Evolutionary conservation across 2,888 invertebrate genomes (phyloP).

Genomic region (Drosophila ustulata): DNA sequence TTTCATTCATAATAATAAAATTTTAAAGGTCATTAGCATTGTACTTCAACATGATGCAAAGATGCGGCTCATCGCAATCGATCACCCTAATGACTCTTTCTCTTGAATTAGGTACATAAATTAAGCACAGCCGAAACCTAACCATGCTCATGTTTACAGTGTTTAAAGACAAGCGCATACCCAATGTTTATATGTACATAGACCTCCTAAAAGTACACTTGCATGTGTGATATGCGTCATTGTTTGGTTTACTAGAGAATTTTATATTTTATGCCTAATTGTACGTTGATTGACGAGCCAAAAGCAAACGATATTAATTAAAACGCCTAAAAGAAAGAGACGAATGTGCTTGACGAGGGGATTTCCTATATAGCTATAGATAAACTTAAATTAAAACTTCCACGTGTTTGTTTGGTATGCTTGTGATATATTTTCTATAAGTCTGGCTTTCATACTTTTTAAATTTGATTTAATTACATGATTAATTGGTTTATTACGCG

Average conservation of each 20-base stretch:
- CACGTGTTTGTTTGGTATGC: not conserved
- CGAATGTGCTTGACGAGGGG: not conserved
- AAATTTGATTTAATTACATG: not conserved
- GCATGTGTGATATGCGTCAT: constrained; percentile 25
- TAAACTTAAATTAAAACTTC: not conserved
- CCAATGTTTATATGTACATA: constrained; percentile 5
- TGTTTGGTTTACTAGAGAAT: constrained; percentile 27
- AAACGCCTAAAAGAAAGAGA: constrained; percentile 16
- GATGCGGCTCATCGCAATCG: constrained; percentile 39
- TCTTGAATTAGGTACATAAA: constrained; percentile 53
- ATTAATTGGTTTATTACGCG: not conserved
- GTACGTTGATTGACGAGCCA: constrained; percentile 28
- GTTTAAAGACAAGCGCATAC: constrained; percentile 29
- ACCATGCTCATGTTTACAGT: constrained; percentile 4
- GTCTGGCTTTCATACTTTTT: not conserved
- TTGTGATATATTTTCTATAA: constrained; percentile 8
- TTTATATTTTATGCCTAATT: constrained; percentile 32
- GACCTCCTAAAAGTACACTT: not conserved
- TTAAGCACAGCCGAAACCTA: constrained; percentile 26
- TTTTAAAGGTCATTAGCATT: constrained; percentile 11
- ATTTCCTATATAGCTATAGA: not conserved
- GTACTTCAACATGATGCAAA: constrained; percentile 3
- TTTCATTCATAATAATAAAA: constrained; percentile 1
- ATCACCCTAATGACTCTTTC: constrained; percentile 49
- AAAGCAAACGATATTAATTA: constrained; percentile 34